Base-by-base conservation (phyloP, 2,113 vertebrate genomes). In the Microtus montanus region DNA sequence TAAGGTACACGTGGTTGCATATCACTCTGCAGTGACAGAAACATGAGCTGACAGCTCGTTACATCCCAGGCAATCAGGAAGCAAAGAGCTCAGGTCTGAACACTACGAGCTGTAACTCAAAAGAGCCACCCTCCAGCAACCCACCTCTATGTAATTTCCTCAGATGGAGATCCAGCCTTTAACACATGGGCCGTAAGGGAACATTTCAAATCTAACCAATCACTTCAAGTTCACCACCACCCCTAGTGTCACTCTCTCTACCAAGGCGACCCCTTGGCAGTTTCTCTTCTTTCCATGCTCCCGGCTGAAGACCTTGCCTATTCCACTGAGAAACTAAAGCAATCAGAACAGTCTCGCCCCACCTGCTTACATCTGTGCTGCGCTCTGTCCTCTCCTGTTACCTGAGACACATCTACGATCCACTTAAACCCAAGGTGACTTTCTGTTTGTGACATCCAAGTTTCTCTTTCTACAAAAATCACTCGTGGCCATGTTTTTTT, bases 391-490 rank as follows among this genome's bases (percentile, higher is more conserved):
- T 71, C 58, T n/a, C 52, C 38, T 26, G 2, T 35, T 22, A 70
- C 66, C 41, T 10, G 7, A 41, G 12, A 82, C n/a, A 52, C 47
- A n/a, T 28, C 33, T 74, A 64, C 3, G 54, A 6, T 61, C 85
- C 75, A 90, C 24, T 15, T 6, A 68, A 61, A 9, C 30, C 35
- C 35, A 41, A 49, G 14, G 28, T 52, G 79, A 89, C 5, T 35
- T 35, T 58, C 41, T 6, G 12, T 30, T 52, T 30, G 10, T 8
- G 54, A 35, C 14, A 63, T 38, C 9, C 17, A 70, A 47, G 9
- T 64, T 90, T 66, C 47, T 8, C 82, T 93, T 75, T 61, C 84
- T 89, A 10, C 26, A 77, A 24, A 82, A 93, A 71, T 83, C n/a
- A 73, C 6, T 87, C 64, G 63, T 64, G 20, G 14, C 19, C 9